A percentile compares a stretch with the other conserved stretches of the same genome.
Conservation (phyloP, 2,797 vertebrate species). For the Pelobates cultripes region DNA sequence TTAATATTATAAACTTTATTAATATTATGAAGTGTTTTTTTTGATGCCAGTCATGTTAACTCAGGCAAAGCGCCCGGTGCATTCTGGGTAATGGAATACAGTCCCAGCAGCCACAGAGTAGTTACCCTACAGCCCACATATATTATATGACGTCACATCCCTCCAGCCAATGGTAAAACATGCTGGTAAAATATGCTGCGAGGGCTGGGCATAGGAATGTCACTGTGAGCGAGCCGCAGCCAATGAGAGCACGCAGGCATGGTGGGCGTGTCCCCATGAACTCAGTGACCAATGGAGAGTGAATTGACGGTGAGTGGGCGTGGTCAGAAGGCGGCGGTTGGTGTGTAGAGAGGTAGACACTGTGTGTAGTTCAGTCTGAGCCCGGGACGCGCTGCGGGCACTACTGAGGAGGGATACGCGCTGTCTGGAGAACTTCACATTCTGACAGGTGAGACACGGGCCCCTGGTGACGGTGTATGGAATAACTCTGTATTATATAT, state of each 20-base stretch:
- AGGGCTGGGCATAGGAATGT: no score
- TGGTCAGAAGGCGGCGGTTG: neutral
- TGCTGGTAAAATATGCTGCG: no score
- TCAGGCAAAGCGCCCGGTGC: no score
- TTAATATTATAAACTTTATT: no score
- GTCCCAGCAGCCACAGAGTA: no score
- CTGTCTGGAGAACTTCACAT: neutral
- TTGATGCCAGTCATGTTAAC: no score
- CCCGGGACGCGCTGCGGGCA: constrained; percentile 10
- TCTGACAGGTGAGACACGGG: constrained; percentile 3
- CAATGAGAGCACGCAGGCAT: neutral
- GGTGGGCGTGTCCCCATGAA: neutral
- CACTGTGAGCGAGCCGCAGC: neutral
- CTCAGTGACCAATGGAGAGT: neutral
- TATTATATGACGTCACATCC: neutral
- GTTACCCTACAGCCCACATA: neutral
- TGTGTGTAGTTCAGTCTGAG: constrained; percentile 1
- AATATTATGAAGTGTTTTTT: no score
- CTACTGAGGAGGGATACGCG: neutral
- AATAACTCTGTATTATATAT: no score
- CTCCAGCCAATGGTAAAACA: neutral
- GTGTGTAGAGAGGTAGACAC: neutral
- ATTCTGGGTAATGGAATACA: no score
- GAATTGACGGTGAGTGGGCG: no score
- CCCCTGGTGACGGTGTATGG: neutral